Conservation (phyloP, 1,140 invertebrate genomes). For the Pararge aegeria region DNA sequence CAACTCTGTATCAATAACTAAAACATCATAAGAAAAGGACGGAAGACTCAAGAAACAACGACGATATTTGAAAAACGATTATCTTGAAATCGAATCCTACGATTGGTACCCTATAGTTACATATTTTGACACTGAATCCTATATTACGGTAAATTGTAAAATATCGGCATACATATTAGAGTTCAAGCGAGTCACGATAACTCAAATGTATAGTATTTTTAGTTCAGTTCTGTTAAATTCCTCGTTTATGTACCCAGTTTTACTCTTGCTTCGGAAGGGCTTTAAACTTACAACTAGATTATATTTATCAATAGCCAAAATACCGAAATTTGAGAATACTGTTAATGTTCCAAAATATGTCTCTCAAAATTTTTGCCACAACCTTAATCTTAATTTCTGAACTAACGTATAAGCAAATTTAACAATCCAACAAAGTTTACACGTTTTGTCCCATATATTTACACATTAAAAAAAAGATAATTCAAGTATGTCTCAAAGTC, state of each 20-base stretch:
- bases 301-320: conserved; percentile 57
- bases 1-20: conserved; percentile 24
- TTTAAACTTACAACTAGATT: conserved; percentile 53
- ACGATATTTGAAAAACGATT: conserved; percentile 47
- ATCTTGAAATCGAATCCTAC: conserved; percentile 47
- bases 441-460: conserved; percentile 9
- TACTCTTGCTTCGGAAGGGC: conserved; percentile 41
- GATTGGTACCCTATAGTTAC: conserved; percentile 74
- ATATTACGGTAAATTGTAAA: conserved; percentile 55
- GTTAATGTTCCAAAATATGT: conserved; percentile 71
- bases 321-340: conserved; percentile 61
- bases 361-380: conserved; percentile 74
- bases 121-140: conserved; percentile 72
- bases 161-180: conserved; percentile 58
- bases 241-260: conserved; percentile 34
- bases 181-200: conserved; percentile 46
- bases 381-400: conserved; percentile 58
- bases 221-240: conserved; percentile 52
- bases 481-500: conserved; percentile 12
- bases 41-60: conserved; percentile 74
- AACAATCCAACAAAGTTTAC: conserved; percentile 59
- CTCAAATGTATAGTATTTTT: conserved; percentile 28
- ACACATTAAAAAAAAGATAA: conserved; percentile 18
- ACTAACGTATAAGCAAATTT: conserved; percentile 59
- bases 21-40: conserved; percentile 61